Conservation (phyloP, 1,140 invertebrate species). For the Ooceraea biroi region DNA sequence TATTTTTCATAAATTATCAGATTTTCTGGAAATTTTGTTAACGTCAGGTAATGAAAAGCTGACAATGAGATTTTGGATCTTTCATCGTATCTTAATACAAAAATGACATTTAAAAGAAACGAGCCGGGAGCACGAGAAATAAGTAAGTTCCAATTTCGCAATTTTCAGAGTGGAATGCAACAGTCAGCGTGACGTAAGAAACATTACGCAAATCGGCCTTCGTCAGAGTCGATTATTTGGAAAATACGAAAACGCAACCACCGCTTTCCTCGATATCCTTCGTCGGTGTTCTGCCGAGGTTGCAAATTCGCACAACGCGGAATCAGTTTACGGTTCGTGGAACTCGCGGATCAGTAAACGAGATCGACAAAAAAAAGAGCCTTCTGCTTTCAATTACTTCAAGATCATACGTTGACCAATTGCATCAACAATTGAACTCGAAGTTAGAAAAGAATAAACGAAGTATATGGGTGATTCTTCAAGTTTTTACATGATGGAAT, state of each 20-base stretch:
- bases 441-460: no score
- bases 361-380: neutral
- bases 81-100: neutral
- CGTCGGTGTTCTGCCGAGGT: slow-evolving; percentile 13
- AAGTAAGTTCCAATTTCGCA: slow-evolving; percentile 21
- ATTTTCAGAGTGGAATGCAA: slow-evolving; percentile 17
- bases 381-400: neutral
- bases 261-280: slow-evolving; percentile 35
- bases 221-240: slow-evolving; percentile 29
- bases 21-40: neutral
- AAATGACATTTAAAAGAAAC: neutral
- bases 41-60: neutral
- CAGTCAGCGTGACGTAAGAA: slow-evolving; percentile 42
- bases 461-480: no score
- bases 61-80: neutral
- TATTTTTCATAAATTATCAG: no score
- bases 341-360: neutral
- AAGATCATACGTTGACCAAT: neutral
- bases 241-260: slow-evolving; percentile 35
- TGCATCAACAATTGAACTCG: neutral
- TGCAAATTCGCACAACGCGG: slow-evolving; percentile 54
- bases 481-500: no score
- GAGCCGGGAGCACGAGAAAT: neutral
- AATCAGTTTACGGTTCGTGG: slow-evolving; percentile 40
- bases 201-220: slow-evolving; percentile 53